These are phyloP conservation scores for Eustalomyia histrio DNA, from an alignment of 2,888 invertebrate species.

Conservation along the genomic window DNA sequence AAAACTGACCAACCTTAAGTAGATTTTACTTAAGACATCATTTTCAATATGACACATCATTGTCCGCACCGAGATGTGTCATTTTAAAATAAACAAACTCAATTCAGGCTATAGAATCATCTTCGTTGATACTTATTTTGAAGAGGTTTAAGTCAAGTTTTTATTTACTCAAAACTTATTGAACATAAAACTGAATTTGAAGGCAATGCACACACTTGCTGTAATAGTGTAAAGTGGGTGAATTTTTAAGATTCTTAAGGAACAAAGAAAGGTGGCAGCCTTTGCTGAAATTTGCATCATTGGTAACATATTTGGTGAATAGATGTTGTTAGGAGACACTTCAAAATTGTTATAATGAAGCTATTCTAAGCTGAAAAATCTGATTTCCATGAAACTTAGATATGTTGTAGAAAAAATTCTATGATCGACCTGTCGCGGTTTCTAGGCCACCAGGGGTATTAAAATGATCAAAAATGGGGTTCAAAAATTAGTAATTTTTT, in stretches of 20 bases:
- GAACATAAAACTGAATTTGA: conserved; percentile 41
- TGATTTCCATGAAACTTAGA: too few relatives aligned
- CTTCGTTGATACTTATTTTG: conserved; percentile 5
- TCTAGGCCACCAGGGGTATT: too few relatives aligned
- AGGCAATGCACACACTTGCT: conserved; percentile 19
- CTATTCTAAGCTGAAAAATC: too few relatives aligned
- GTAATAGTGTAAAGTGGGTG: conserved; percentile 1
- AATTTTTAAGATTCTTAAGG: conserved; percentile 11
- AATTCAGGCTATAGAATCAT: conserved; percentile 13
- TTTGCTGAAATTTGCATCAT: too few relatives aligned
- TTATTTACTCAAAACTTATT: conserved; percentile 57
- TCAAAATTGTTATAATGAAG: too few relatives aligned
- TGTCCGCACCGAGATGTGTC: conserved; percentile 53
- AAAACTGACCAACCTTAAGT: conserved; percentile 76
- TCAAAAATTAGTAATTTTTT: too few relatives aligned
- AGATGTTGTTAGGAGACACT: too few relatives aligned
- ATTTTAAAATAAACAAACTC: conserved; percentile 41
- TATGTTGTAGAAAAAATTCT: too few relatives aligned
- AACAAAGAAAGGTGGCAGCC: too few relatives aligned
- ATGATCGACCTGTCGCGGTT: too few relatives aligned
- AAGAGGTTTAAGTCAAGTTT: conserved; percentile 34
- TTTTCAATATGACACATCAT: conserved; percentile 45
- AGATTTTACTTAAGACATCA: conserved; percentile 69
- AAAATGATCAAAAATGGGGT: too few relatives aligned
- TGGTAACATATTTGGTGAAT: too few relatives aligned